These are phyloP conservation scores for Stigmatopora argus DNA, from an alignment of 2,113 vertebrate species.

Conservation along the genomic window DNA sequence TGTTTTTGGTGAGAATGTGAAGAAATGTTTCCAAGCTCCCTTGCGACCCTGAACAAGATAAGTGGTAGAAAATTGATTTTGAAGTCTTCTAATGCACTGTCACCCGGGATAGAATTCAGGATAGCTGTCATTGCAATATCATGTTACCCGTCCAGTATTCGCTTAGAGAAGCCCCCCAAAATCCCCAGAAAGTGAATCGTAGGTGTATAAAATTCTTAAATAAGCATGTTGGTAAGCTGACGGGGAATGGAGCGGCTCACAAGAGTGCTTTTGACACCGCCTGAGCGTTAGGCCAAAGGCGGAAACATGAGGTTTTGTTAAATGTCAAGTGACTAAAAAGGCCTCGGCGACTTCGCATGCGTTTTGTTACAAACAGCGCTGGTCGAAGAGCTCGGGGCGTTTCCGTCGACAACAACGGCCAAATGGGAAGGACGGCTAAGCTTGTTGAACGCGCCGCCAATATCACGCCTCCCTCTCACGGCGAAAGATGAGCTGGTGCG, in stretches of 20 bases:
- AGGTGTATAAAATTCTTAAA: constrained; percentile 5
- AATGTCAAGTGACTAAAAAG: constrained; percentile 51
- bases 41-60: not conserved
- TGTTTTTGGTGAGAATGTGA: not conserved
- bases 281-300: constrained; percentile 34
- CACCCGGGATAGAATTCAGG: constrained; percentile 1
- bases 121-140: not conserved
- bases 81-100: not conserved
- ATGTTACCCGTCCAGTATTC: not conserved
- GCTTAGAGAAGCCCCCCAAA: not conserved
- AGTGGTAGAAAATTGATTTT: not conserved
- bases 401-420: constrained; percentile 12
- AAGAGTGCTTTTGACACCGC: constrained; percentile 18
- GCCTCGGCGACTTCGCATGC: constrained; percentile 29
- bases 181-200: not conserved
- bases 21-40: not conserved
- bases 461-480: constrained; percentile 19
- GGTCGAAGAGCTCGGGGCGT: constrained; percentile 20
- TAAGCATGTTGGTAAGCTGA: constrained; percentile 5
- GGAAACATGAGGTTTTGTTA: constrained; percentile 45
- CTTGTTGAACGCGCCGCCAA: constrained; percentile 44
- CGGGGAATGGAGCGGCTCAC: constrained; percentile 10
- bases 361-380: constrained; percentile 16
- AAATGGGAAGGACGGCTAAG: constrained; percentile 28
- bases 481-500: constrained; percentile 43